Conservation (phyloP, 2,113 vertebrate species). For the Cygnus atratus region DNA sequence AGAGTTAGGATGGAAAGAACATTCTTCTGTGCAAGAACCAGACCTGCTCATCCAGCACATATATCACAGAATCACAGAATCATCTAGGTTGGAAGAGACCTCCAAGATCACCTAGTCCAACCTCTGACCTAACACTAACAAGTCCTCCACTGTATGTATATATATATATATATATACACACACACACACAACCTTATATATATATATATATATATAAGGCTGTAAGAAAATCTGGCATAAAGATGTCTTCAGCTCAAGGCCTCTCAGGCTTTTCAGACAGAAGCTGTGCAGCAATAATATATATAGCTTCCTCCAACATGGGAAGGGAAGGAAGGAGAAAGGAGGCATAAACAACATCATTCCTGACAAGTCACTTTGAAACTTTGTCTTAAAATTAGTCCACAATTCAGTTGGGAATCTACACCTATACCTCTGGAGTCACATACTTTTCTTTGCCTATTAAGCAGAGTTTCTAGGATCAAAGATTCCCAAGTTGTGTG, state of each 20-base stretch:
- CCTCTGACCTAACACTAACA: too few species aligned
- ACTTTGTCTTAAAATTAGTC: neutral
- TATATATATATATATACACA: too few species aligned
- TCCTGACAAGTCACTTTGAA: neutral
- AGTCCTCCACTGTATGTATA: too few species aligned
- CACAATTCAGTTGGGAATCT: neutral
- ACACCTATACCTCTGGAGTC: neutral
- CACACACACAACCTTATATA: too few species aligned
- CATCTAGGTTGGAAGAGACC: too few species aligned
- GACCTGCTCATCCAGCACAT: neutral
- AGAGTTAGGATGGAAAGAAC: neutral
- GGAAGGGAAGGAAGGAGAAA: neutral
- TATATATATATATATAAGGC: neutral
- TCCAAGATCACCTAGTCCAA: too few species aligned
- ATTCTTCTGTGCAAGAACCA: neutral
- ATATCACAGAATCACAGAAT: too few species aligned
- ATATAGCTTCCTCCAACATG: neutral
- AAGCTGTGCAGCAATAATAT: neutral
- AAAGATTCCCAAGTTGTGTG: fast-evolving
- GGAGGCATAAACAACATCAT: neutral
- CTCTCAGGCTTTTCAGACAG: neutral
- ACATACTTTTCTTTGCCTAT: neutral
- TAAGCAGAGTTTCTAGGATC: neutral
- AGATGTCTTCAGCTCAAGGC: neutral
- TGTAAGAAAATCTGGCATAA: neutral